Evolutionary conservation across 1,140 invertebrate genomes (phyloP).

Genomic region (Calephelis virginiensis): DNA sequence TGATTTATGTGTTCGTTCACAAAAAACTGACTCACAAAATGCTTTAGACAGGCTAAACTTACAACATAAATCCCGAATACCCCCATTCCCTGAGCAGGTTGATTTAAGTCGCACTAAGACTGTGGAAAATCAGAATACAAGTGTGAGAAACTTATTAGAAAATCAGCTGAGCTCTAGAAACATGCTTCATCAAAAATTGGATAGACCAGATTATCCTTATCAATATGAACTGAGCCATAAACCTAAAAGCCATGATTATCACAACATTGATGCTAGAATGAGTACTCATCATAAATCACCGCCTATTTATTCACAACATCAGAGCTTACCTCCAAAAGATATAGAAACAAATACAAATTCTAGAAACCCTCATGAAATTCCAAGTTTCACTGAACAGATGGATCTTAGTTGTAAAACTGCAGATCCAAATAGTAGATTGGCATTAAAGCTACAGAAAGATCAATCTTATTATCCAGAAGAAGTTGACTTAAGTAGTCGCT

Average conservation of each 20-base stretch:
- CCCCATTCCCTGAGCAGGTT: conserved; percentile 5
- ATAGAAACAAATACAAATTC: neutral
- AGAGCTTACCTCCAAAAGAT: neutral
- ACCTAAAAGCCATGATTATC: neutral
- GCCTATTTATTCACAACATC: neutral
- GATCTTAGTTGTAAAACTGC: neutral
- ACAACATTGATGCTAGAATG: neutral
- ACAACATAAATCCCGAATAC: conserved; percentile 4
- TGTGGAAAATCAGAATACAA: neutral
- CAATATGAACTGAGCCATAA: neutral
- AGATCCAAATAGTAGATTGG: neutral
- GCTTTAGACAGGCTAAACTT: neutral
- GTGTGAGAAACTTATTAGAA: neutral
- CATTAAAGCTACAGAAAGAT: neutral
- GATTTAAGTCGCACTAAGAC: conserved; percentile 8
- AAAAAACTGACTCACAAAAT: conserved; percentile 21
- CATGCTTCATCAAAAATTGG: neutral
- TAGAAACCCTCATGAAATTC: neutral
- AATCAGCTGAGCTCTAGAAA: neutral
- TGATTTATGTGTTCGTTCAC: conserved; percentile 33
- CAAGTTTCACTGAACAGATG: neutral
- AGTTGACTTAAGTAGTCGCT: neutral
- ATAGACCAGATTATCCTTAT: neutral
- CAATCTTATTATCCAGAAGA: conserved; percentile 1
- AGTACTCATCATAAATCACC: conserved; percentile 5